These are phyloP conservation scores for Rhinolophus sinicus DNA, from an alignment of 2,113 vertebrate species.

Conservation along the genomic window DNA sequence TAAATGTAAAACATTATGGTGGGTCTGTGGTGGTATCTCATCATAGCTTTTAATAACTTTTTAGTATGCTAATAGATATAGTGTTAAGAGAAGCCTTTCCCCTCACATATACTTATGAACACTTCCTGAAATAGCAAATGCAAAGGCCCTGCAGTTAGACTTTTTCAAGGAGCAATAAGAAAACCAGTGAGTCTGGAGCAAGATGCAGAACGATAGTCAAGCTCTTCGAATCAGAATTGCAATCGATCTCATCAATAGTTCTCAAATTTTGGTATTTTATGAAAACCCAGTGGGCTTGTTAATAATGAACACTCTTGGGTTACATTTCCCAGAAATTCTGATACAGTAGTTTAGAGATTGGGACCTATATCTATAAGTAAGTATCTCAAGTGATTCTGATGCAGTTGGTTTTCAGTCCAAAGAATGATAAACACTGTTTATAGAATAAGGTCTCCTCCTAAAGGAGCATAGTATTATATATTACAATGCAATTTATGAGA, in stretches of 20 bases:
- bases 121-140: constrained; percentile 46
- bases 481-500: background rate
- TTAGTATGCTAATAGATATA: background rate
- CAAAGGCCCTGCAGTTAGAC: background rate
- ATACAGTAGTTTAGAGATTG: background rate
- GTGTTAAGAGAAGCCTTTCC: background rate
- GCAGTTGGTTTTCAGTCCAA: background rate
- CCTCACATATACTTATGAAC: background rate
- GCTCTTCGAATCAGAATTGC: constrained; percentile 27
- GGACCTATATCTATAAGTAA: background rate
- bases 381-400: constrained; percentile 8
- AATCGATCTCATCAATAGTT: background rate
- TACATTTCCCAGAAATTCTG: constrained; percentile 22
- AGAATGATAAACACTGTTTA: constrained; percentile 40
- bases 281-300: background rate
- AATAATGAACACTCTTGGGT: background rate
- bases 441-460: background rate
- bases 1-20: constrained; percentile 14
- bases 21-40: background rate
- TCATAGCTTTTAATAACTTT: background rate
- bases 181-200: background rate
- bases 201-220: constrained; percentile 10
- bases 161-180: constrained; percentile 32
- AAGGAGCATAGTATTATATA: background rate
- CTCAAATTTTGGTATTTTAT: constrained; percentile 46